Base-by-base conservation (phyloP, 1,140 invertebrate genomes). In the Calliphora vicina region DNA sequence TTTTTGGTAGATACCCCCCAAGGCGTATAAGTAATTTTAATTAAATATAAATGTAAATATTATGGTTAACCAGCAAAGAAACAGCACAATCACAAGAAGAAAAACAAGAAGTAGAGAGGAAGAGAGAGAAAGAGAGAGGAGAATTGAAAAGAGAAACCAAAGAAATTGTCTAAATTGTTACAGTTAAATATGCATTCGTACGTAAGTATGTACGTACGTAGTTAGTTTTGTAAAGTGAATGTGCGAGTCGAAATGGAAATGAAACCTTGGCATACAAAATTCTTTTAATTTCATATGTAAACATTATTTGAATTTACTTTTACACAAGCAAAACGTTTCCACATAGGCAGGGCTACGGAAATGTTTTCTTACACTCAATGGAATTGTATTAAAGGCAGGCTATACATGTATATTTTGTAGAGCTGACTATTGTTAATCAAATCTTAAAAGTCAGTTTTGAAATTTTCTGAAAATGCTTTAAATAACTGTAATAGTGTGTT, bases 11-110 rank as follows among this genome's bases (percentile, higher is more conserved):
- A n/a, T n/a, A n/a, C n/a, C n/a, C 50, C 61, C n/a, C 20, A 5
- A 67, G 20, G 61, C 61, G 61, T 67, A 67, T 67, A 25, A 67
- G 61, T 67, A 67, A 67, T 67, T 67, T 67, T 67, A 67, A 67
- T 67, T 67, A 67, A 67, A 67, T 67, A 67, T 25, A 67, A 67
- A 67, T 23, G 61, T 67, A 12, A 67, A 67, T 67, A 67, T 67
- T 67, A 20, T 67, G 20, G 20, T 67, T 67, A 67, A 67, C 61
- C 61, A 67, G 9, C 61, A 67, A 10, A 67, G n/a, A 23, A 20
- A 23, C 23, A 23, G 20, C 2, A 67, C n/a, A n/a, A n/a, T n/a
- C n/a, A n/a, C n/a, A 67, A 67, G 25, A 23, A 57, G 15, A 57
- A 57, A 57, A 17, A 57, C 15, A n/a, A n/a, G 50, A 20, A n/a